phyloP scores from a whole-genome alignment of 2,113 vertebrate genomes.

The Antennarius striatus region DNA sequence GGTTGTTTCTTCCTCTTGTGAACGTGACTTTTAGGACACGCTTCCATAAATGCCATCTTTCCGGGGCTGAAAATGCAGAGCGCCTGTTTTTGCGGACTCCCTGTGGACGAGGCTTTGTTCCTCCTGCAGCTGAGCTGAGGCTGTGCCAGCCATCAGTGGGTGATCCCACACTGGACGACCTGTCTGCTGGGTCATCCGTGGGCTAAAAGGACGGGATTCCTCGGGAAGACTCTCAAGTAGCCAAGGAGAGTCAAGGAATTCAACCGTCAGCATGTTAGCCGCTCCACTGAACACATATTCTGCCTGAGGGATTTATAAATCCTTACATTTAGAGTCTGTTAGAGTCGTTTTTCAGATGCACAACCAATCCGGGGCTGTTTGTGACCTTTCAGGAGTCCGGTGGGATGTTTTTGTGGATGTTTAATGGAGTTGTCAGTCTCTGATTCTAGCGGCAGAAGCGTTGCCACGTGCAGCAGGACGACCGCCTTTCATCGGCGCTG shows the following conservation, averaged over 20 bases:
- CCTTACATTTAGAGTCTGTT: too few species aligned
- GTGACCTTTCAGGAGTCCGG: slow-evolving; percentile 44
- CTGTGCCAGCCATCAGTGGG: slow-evolving; percentile 44
- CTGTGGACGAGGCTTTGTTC: slow-evolving; percentile 32
- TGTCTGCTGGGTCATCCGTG: slow-evolving; percentile 37
- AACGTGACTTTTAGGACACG: not conserved
- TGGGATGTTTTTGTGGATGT: slow-evolving; percentile 24
- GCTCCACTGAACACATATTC: too few species aligned
- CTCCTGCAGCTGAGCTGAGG: slow-evolving; percentile 43
- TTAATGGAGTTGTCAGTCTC: slow-evolving; percentile 66
- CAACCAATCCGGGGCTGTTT: not conserved
- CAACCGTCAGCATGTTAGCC: too few species aligned
- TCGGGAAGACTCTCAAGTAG: slow-evolving; percentile 18
- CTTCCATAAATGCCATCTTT: too few species aligned
- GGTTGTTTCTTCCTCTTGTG: too few species aligned
- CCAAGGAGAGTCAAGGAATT: slow-evolving; percentile 9
- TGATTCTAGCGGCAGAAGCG: slow-evolving; percentile 49
- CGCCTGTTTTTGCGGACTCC: not conserved
- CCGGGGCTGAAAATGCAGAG: not conserved
- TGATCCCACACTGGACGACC: slow-evolving; percentile 48
- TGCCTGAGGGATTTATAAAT: too few species aligned
- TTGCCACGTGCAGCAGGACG: slow-evolving; percentile 43
- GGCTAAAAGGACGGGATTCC: slow-evolving; percentile 23
- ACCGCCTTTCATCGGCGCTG: slow-evolving; percentile 53
- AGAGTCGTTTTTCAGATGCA: too few species aligned